Evolutionary conservation across 2,113 vertebrate genomes (phyloP), one percentile per base, ranked within the genome.

Genomic region (Mesitornis unicolor): DNA sequence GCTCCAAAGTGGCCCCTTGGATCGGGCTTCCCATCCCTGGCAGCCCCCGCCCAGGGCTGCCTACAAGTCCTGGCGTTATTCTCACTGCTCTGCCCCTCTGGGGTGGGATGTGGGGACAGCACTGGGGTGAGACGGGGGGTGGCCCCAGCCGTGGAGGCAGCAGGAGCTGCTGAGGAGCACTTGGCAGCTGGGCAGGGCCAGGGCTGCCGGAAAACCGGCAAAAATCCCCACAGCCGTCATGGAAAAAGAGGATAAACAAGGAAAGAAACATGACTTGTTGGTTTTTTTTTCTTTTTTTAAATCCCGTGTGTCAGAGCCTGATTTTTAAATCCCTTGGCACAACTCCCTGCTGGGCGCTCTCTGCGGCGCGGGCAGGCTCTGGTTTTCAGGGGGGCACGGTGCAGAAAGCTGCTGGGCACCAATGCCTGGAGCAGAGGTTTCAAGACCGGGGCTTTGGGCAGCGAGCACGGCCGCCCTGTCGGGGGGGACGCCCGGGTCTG

Each of bases 221-320:
- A 87, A 95, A 87, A 84, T 25, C 91, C 89, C 81, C 29, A 20
- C 87, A 54, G 74, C 87, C 87, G 57, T 96, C 91, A 95, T 80
- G 95, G 96, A 91, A 96, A 96, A 97, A 94, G 87, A 95, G 84
- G 89, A 95, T 91, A 95, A 96, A 96, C 91, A 94, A 40, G 83
- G 86, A 82, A 91, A 92, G 77, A 94, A 87, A 81, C 4, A 56
- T 68, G 75, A 83, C 65, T 92, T 89, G 20, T 74, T 53, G 65
- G 57, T 68, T 9, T 8, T 7, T 35, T 6, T 19, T 45, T 35
- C 0, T 79, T 89, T 89, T 90, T 95, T 78, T 59, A 63, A 94
- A 94, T 84, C 70, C 88, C 22, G 0, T 89, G 50, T 77, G 68
- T 76, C 76, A 16, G 64, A 33, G 51, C 56, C 71, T 81, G 93